Conservation (phyloP, 2,113 vertebrate species). For the Brachirus orientalis region DNA sequence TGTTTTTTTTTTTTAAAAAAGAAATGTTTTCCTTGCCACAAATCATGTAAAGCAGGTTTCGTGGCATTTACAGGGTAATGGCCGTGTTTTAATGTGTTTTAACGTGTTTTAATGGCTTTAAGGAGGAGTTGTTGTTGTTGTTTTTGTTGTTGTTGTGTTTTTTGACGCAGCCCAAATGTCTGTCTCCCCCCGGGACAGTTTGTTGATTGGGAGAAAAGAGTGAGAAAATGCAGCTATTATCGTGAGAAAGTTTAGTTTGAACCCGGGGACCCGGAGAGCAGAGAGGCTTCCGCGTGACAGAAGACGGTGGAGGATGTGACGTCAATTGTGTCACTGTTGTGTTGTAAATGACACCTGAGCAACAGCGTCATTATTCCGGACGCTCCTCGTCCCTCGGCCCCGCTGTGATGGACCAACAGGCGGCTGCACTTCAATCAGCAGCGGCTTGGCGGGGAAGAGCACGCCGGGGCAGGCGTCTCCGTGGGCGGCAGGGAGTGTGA, state of each 20-base stretch:
- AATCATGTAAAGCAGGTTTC: too few relatives aligned
- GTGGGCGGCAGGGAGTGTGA: slow-evolving; percentile 69
- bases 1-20: too few relatives aligned
- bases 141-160: too few relatives aligned
- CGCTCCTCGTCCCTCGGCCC: slow-evolving; percentile 68
- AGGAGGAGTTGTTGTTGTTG: too few relatives aligned
- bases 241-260: slow-evolving; percentile 51
- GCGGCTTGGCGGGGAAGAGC: slow-evolving; percentile 59
- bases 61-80: too few relatives aligned
- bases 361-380: slow-evolving; percentile 81
- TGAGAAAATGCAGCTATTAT: slow-evolving; percentile 43
- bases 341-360: slow-evolving; percentile 82
- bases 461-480: slow-evolving; percentile 63
- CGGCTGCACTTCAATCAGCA: slow-evolving; percentile 79
- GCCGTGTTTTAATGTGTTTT: too few relatives aligned
- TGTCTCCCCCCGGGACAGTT: slow-evolving; percentile 3
- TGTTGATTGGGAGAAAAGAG: slow-evolving; percentile 47
- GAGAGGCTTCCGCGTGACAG: too few relatives aligned
- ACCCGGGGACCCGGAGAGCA: too few relatives aligned
- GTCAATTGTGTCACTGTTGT: slow-evolving; percentile 70
- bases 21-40: too few relatives aligned
- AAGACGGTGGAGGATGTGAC: too few relatives aligned
- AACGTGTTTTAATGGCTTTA: too few relatives aligned
- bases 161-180: slow-evolving; percentile 43
- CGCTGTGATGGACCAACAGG: slow-evolving; percentile 74